Evolutionary conservation across 2,113 vertebrate genomes (phyloP).

Genomic region (Argyrosomus japonicus): DNA sequence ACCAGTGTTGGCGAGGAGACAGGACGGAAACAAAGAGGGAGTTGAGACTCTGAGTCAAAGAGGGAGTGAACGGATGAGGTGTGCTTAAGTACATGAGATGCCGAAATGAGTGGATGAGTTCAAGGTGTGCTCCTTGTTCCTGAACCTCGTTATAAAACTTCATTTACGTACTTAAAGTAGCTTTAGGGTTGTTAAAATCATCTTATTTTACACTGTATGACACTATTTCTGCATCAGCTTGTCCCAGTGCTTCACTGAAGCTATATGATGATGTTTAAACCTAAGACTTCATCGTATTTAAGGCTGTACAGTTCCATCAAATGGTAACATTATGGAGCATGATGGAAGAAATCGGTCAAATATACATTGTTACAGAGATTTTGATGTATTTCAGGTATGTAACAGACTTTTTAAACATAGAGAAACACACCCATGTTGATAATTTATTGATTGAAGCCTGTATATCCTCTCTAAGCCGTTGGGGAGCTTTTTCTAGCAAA

Average conservation of each 20-base stretch:
- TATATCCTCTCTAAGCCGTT: constrained; percentile 43
- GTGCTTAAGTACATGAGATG: no score
- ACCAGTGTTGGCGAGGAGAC: no score
- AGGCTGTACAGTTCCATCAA: not conserved
- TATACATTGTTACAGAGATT: not conserved
- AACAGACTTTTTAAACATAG: constrained; percentile 2
- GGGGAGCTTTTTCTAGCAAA: constrained; percentile 46
- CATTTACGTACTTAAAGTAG: not conserved
- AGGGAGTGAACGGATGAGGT: no score
- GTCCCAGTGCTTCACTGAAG: not conserved
- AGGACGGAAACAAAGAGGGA: no score
- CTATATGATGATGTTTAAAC: not conserved
- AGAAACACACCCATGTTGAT: constrained; percentile 31
- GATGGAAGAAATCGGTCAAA: not conserved
- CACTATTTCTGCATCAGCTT: not conserved
- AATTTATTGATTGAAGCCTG: constrained; percentile 60
- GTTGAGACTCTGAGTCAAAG: no score
- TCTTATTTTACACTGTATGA: not conserved
- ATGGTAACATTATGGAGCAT: not conserved
- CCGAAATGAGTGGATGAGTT: no score
- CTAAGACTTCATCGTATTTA: not conserved
- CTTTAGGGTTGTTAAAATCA: not conserved
- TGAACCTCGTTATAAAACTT: no score
- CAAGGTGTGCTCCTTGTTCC: no score
- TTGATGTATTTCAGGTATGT: not conserved